Evolutionary conservation across 2,888 invertebrate species (phyloP), one percentile per base, ranked within the genome.

Genomic region (Chymomyza fuscimana): DNA sequence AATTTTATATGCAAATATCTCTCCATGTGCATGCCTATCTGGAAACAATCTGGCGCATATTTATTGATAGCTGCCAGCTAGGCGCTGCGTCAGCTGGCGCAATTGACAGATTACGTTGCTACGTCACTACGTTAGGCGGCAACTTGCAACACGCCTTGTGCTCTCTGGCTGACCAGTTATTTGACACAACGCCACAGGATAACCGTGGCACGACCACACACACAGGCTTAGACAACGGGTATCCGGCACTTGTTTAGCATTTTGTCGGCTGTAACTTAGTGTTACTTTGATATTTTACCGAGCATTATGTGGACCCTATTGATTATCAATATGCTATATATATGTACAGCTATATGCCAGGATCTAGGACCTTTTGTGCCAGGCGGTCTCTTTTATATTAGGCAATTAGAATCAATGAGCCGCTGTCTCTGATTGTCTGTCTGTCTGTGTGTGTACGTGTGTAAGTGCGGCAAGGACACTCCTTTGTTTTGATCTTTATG

Each of bases 11-110:
- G 40, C 40, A 46, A 12, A 12, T 46, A 46, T 46, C 3, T 46
- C 12, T 46, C 1, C 86, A 85, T 76, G 80, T 74, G 69, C 67
- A 63, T 70, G 82, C 75, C 87, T 80, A 86, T 83, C 87, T 86
- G 85, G 87, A 80, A 86, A 86, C 82, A 86, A 82, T 82, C 85
- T 85, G 73, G 61, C 61, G 70, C 82, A 84, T 80, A 84, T 82
- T 86, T 82, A 82, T 83, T 80, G 82, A 83, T 85, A 82, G 79
- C 76, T 29, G 40, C 12, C 12, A 46, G 40, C 40, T 46, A 46
- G 40, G 40, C 40, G 40, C 40, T 46, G 40, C 10, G 12, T 46
- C 40, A 46, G 40, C 40, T 70, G 76, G 59, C 29, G 15, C 46
- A 62, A 50, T 50, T 62, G 62, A 62, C 62, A 62, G 40, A 46